Percentiles rank a stretch among this genome's conserved stretches.
These are phyloP conservation scores for Pedionomus torquatus DNA, from an alignment of 2,113 vertebrate genomes.

Conservation along the genomic window DNA sequence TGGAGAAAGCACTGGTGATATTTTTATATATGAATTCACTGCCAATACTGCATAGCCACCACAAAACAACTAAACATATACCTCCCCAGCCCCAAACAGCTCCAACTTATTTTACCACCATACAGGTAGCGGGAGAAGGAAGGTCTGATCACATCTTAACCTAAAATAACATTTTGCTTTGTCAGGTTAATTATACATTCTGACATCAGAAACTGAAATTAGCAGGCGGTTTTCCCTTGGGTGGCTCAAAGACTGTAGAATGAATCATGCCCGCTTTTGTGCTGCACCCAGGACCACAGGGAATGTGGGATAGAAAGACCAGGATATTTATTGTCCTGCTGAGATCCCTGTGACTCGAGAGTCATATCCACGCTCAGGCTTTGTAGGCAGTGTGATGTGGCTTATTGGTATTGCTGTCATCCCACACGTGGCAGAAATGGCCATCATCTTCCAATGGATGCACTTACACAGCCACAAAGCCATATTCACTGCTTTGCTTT, in stretches of 20 bases:
- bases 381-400: neutral
- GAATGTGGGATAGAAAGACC: neutral
- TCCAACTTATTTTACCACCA: neutral
- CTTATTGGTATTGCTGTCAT: neutral
- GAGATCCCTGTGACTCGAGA: neutral
- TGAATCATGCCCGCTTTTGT: neutral
- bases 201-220: slow-evolving; percentile 40
- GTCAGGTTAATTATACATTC: neutral
- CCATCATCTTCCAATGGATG: neutral
- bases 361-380: neutral
- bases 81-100: neutral
- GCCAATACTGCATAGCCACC: neutral
- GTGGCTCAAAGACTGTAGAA: neutral
- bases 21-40: neutral
- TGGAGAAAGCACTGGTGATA: neutral
- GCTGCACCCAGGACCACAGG: neutral
- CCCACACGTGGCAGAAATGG: neutral
- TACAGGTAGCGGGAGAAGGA: neutral
- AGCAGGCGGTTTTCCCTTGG: slow-evolving; percentile 14
- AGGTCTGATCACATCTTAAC: neutral
- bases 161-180: slow-evolving; percentile 21
- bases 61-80: neutral
- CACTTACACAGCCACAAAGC: neutral
- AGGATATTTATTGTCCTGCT: neutral
- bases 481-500: neutral